Conservation (phyloP, 1,140 invertebrate species). For the Sarcophaga peregrina region DNA sequence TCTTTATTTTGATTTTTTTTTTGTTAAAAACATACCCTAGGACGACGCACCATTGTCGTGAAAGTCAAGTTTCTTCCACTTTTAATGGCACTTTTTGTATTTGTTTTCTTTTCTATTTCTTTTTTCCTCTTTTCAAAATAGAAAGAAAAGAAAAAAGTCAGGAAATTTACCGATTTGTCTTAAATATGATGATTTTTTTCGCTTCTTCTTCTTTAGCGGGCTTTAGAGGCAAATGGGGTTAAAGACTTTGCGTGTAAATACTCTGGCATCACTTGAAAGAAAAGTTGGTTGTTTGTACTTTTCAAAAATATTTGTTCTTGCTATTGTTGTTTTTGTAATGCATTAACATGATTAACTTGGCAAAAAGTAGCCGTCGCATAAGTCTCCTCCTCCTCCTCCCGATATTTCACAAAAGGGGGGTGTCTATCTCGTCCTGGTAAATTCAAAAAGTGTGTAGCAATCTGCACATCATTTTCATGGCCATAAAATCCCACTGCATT, state of each 20-base stretch:
- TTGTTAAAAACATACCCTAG: neutral
- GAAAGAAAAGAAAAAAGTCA: neutral
- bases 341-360: constrained; percentile 37
- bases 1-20: neutral
- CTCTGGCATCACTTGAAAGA: neutral
- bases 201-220: neutral
- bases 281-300: neutral
- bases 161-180: neutral
- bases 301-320: neutral
- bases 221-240: neutral
- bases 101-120: neutral
- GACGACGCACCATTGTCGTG: neutral
- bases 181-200: neutral
- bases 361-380: neutral
- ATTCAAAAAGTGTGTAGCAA: too few species aligned
- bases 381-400: neutral
- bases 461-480: neutral
- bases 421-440: too few species aligned
- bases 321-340: neutral
- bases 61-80: neutral
- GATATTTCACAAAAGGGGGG: neutral
- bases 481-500: neutral
- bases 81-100: too few species aligned
- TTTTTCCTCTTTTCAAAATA: constrained; percentile 21
- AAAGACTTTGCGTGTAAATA: neutral